Conservation (phyloP, 2,797 vertebrate genomes). For the Loriculus beryllinus region DNA sequence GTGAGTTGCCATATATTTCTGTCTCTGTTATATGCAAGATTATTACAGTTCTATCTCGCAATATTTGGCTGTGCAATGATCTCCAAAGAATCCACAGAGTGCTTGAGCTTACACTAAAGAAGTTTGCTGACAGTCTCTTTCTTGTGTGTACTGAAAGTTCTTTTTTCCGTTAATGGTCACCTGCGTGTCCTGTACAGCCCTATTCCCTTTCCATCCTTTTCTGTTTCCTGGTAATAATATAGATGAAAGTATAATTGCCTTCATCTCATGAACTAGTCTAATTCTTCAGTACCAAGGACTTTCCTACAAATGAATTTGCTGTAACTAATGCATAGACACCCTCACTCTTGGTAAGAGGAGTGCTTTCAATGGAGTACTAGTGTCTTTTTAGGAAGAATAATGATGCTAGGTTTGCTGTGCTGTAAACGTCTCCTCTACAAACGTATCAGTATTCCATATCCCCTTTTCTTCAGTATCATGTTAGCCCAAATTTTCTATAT, state of each 20-base stretch:
- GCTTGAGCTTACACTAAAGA: not conserved
- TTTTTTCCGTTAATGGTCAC: not conserved
- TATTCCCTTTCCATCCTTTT: not conserved
- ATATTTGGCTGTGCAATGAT: not conserved
- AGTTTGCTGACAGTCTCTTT: not conserved
- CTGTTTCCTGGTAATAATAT: not conserved
- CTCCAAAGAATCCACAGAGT: not conserved
- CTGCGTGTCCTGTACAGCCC: not conserved
- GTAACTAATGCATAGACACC: not conserved
- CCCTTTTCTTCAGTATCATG: not conserved
- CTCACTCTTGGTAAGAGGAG: not conserved
- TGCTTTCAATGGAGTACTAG: not conserved
- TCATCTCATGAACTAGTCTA: not conserved
- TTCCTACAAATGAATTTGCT: not conserved
- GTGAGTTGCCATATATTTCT: slow-evolving; percentile 61
- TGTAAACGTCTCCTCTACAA: not conserved
- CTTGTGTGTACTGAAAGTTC: not conserved
- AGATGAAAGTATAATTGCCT: not conserved
- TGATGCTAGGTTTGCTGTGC: not conserved
- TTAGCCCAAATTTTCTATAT: not conserved
- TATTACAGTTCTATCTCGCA: not conserved
- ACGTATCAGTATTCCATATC: rapidly evolving
- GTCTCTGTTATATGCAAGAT: not conserved
- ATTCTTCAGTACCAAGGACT: not conserved
- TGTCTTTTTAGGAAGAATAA: not conserved